These are phyloP conservation scores for Enteromius anoplus DNA, from an alignment of 2,797 vertebrate species.

Conservation along the genomic window DNA sequence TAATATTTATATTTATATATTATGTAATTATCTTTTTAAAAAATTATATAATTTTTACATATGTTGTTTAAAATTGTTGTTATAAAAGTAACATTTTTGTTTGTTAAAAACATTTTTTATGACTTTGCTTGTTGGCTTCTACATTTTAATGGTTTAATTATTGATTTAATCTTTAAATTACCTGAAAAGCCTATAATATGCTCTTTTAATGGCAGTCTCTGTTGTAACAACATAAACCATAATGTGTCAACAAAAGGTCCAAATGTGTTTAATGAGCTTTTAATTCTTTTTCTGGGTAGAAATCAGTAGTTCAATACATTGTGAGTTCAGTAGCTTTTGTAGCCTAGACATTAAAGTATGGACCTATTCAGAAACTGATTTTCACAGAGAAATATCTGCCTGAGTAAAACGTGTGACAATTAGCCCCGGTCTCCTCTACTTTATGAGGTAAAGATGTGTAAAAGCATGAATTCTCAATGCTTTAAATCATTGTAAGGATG, in stretches of 20 bases:
- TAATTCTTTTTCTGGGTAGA: not conserved
- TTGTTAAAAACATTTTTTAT: not conserved
- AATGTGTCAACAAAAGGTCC: constrained; percentile 2
- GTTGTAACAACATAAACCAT: not conserved
- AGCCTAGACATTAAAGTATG: not conserved
- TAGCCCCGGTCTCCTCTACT: not conserved
- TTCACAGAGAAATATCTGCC: not conserved
- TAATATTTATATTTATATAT: not conserved
- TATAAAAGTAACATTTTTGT: not conserved
- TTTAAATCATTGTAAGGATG: constrained; percentile 25
- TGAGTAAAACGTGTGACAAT: not conserved
- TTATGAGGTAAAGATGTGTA: constrained; percentile 15
- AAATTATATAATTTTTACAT: too few relatives aligned
- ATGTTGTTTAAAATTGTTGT: not conserved
- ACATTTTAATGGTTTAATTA: not conserved
- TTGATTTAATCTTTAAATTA: not conserved
- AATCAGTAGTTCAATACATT: constrained; percentile 9
- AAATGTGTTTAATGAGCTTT: not conserved
- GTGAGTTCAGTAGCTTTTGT: not conserved
- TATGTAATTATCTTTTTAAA: not conserved
- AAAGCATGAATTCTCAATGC: constrained; percentile 19
- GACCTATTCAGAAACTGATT: not conserved
- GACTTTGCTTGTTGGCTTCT: not conserved
- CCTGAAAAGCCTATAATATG: not conserved
- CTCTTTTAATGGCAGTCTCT: not conserved